Evolutionary conservation across 2,888 invertebrate genomes (phyloP).

Genomic region (Ligdia adustata): DNA sequence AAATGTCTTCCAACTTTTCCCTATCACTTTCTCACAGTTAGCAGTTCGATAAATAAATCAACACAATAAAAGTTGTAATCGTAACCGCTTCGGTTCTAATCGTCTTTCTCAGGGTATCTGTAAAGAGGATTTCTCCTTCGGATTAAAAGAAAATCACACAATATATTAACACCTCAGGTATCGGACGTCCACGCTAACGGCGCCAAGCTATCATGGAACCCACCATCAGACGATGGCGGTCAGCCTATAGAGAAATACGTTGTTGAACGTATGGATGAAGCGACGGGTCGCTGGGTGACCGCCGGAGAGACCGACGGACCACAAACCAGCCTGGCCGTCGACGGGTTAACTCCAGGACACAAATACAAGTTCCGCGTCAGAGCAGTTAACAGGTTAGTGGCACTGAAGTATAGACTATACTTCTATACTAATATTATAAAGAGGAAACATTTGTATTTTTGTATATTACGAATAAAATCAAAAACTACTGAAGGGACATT

Average conservation of each 20-base stretch:
- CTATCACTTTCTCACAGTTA: too few relatives aligned
- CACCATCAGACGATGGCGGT: constrained; percentile 97
- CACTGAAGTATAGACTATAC: not conserved
- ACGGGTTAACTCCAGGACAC: constrained; percentile 95
- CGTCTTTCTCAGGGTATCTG: too few relatives aligned
- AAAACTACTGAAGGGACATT: too few relatives aligned
- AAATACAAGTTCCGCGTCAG: constrained; percentile 99
- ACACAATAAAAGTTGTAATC: too few relatives aligned
- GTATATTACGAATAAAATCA: too few relatives aligned
- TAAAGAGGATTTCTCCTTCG: too few relatives aligned
- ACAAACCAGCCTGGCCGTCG: constrained; percentile 89
- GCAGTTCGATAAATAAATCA: too few relatives aligned
- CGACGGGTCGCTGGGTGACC: constrained; percentile 96
- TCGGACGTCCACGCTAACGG: constrained; percentile 95
- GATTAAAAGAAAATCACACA: too few relatives aligned
- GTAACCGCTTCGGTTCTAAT: too few relatives aligned
- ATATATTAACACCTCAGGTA: constrained; percentile 51
- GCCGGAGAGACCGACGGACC: constrained; percentile 97
- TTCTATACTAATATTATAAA: too few relatives aligned
- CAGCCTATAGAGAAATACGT: constrained; percentile 96
- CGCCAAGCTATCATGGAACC: constrained; percentile 95
- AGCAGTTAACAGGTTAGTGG: constrained; percentile 92
- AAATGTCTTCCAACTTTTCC: not conserved
- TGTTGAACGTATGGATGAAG: constrained; percentile 97
- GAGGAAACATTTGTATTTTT: too few relatives aligned